Base-by-base conservation (phyloP, 1,140 invertebrate genomes). In the Oreohelix idahoensis region DNA sequence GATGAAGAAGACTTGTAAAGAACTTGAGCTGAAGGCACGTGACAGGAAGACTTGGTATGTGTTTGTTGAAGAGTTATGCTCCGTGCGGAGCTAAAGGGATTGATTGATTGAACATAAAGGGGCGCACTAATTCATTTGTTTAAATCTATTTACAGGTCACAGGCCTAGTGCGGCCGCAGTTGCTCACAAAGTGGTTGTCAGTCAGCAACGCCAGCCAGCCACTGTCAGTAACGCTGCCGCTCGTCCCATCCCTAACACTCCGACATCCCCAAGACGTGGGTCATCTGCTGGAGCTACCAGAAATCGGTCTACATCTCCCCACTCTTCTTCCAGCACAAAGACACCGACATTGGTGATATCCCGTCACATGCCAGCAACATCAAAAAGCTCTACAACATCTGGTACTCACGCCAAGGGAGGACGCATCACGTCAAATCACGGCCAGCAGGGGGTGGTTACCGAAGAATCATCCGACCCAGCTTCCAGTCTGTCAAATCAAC, bases 341-440 rank as follows among this genome's bases (percentile, higher is more conserved):
- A 69, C n/a, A n/a, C 77, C 77, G 0, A 79, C 77, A 29, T 17
- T 79, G 15, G 17, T 79, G n/a, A 79, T 79, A 8, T 79, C 77
- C 51, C 51, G 77, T 10, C 77, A 79, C 15, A 32, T 77, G 29
- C 63, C 63, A 66, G 20, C 29, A 4, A 11, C 63, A 32, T 17
- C n/a, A 2, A 66, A 66, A 32, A 29, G n/a, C 2, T 2, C 63
- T 5, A 38, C 20, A 35, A 32, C 8, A 10, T 1, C 38, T 5
- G 71, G 13, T 39, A 26, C 5, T 15, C 38, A 1, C 0, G 2
- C 71, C 38, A 29, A 49, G 29, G 38, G 71, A 26, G 23, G 20
- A 26, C 71, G 2, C 2, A 1, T 39, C 29, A n/a, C 71, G 1
- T 11, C 42, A 36, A 49, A 42, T 20, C 42, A 39, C 2, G 23